A percentile compares a stretch with the other conserved stretches of the same genome.
phyloP scores from a whole-genome alignment of 2,797 vertebrate genomes.

The Adelosebastes latens region DNA sequence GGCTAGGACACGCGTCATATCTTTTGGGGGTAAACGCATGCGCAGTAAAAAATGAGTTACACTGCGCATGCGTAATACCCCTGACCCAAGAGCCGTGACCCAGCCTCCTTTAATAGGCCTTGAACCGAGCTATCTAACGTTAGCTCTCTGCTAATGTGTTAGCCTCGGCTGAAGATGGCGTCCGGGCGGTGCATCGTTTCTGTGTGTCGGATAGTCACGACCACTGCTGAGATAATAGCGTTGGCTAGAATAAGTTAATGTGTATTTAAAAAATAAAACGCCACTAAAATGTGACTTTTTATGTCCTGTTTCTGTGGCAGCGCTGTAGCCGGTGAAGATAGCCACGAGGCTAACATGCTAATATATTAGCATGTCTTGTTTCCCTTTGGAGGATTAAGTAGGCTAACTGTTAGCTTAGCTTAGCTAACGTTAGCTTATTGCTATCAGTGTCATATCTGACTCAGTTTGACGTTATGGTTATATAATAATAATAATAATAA shows the following conservation, averaged over 20 bases:
- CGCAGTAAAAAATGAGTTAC: too few relatives aligned
- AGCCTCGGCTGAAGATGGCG: slow-evolving; percentile 80
- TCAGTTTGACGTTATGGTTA: not conserved
- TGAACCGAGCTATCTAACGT: slow-evolving; percentile 12
- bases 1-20: too few relatives aligned
- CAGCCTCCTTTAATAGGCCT: too few relatives aligned
- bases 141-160: slow-evolving; percentile 30
- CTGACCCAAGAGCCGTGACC: too few relatives aligned
- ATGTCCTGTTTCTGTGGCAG: not conserved
- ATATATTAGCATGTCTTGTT: not conserved
- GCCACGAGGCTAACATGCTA: not conserved
- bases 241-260: not conserved
- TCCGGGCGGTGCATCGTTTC: slow-evolving; percentile 32
- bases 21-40: too few relatives aligned
- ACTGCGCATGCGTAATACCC: too few relatives aligned
- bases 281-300: not conserved
- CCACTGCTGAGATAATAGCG: not conserved
- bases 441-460: not conserved
- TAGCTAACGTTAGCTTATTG: slow-evolving; percentile 8
- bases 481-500: too few relatives aligned
- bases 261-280: not conserved
- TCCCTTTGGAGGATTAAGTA: slow-evolving; percentile 12
- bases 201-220: slow-evolving; percentile 27
- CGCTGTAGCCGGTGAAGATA: not conserved
- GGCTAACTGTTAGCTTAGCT: slow-evolving; percentile 17